phyloP scores from a whole-genome alignment of 2,888 invertebrate genomes.

The Carpatolechia fugitivella region DNA sequence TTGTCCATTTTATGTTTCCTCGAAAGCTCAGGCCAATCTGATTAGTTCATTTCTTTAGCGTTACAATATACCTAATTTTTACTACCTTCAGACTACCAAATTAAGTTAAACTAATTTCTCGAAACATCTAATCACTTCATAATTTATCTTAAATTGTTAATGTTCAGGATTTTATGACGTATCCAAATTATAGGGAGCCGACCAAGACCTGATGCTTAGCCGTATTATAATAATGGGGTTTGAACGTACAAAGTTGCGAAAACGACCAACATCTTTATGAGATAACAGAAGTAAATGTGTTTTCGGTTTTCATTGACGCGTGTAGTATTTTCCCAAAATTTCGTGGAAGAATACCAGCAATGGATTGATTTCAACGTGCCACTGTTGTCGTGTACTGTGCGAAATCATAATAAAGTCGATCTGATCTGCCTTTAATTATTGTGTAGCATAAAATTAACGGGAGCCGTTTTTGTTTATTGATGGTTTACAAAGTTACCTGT shows the following conservation, averaged over 20 bases:
- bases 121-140: slow-evolving; percentile 17
- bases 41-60: neutral
- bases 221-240: slow-evolving; percentile 51
- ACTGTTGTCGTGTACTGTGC: neutral
- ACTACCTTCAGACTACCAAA: slow-evolving; percentile 7
- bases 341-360: neutral
- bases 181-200: slow-evolving; percentile 50
- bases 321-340: neutral
- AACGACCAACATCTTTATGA: slow-evolving; percentile 11
- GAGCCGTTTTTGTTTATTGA: slow-evolving; percentile 39
- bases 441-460: slow-evolving; percentile 42
- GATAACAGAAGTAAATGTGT: slow-evolving; percentile 21
- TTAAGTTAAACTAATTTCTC: slow-evolving; percentile 11
- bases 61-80: neutral
- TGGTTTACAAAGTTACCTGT: slow-evolving; percentile 4
- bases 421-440: slow-evolving; percentile 45
- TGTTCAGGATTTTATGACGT: slow-evolving; percentile 46
- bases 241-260: slow-evolving; percentile 46
- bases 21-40: neutral
- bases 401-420: slow-evolving; percentile 16
- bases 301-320: slow-evolving; percentile 35
- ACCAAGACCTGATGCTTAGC: slow-evolving; percentile 44
- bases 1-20: neutral
- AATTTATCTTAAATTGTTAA: slow-evolving; percentile 37
- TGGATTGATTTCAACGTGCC: neutral